Evolutionary conservation across 2,113 vertebrate genomes (phyloP).

Genomic region (Nymphicus hollandicus): DNA sequence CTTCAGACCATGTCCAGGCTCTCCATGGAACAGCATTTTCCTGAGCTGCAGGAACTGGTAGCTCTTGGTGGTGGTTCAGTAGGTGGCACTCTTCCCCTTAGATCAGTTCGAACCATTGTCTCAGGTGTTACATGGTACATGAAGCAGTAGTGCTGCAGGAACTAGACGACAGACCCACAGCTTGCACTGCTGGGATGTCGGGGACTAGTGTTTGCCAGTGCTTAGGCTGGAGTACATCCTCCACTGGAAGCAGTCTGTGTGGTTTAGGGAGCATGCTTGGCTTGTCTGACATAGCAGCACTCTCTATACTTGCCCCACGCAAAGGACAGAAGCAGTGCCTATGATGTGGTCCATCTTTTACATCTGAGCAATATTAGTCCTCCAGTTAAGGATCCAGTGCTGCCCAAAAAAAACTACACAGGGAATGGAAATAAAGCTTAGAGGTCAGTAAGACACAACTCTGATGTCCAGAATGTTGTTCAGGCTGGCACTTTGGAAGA

Average conservation of each 20-base stretch:
- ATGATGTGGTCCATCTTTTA: not conserved
- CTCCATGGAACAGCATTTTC: not conserved
- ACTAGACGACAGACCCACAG: accelerated
- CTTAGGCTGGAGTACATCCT: not conserved
- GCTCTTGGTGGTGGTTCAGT: not conserved
- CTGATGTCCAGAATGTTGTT: not conserved
- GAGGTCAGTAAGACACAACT: not conserved
- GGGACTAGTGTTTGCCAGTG: accelerated
- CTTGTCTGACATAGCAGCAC: not conserved
- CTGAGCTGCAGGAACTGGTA: not conserved
- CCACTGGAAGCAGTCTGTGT: not conserved
- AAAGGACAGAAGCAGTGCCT: not conserved
- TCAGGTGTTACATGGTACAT: not conserved
- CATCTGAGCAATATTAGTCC: too few species aligned
- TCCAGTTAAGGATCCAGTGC: not conserved
- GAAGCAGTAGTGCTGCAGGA: not conserved
- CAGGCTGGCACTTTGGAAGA: not conserved
- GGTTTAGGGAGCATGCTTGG: not conserved
- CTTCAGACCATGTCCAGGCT: not conserved
- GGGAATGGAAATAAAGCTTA: not conserved
- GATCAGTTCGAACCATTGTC: not conserved
- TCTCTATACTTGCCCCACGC: accelerated
- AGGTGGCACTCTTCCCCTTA: conserved; percentile 65
- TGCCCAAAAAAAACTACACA: not conserved
- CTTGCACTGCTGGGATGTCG: not conserved